phyloP scores from a whole-genome alignment of 1,140 invertebrate species.

The Alviniconcha marisindica region DNA sequence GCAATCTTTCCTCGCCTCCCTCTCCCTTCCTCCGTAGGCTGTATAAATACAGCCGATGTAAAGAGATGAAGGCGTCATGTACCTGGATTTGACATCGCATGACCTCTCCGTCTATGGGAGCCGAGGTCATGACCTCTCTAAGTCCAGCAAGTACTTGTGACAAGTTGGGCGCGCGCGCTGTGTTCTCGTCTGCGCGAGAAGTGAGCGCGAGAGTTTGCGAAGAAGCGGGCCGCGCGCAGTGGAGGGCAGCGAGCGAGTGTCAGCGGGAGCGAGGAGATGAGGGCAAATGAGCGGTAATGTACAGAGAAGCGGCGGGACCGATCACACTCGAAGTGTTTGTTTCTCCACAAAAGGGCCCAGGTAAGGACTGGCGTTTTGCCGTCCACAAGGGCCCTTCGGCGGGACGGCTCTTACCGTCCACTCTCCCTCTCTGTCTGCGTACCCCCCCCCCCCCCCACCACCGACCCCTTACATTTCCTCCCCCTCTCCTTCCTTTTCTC shows the following conservation, averaged over 20 bases:
- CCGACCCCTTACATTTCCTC: too few relatives aligned
- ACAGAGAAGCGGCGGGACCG: neutral
- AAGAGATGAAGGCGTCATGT: too few relatives aligned
- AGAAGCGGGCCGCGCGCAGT: neutral
- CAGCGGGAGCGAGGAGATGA: neutral
- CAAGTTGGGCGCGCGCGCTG: neutral
- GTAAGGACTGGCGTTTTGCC: conserved; percentile 1
- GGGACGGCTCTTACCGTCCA: conserved; percentile 24
- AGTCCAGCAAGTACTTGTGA: conserved; percentile 2
- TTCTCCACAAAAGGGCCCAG: neutral
- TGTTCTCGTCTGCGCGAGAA: conserved; percentile 29
- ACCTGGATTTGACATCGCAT: neutral
- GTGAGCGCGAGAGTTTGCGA: neutral
- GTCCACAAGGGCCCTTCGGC: conserved; percentile 8
- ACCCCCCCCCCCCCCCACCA: too few relatives aligned
- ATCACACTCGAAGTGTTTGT: conserved; percentile 25
- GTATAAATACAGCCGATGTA: too few relatives aligned
- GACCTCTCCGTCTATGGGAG: neutral
- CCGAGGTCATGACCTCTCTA: neutral
- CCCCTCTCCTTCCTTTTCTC: too few relatives aligned
- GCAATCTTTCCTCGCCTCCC: too few relatives aligned
- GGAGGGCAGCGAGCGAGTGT: neutral
- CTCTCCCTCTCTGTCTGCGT: neutral
- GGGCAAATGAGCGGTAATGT: conserved; percentile 17
- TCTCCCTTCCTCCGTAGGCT: too few relatives aligned